These are phyloP conservation scores for Chymomyza procnemis DNA, from an alignment of 2,888 invertebrate species.

Conservation along the genomic window DNA sequence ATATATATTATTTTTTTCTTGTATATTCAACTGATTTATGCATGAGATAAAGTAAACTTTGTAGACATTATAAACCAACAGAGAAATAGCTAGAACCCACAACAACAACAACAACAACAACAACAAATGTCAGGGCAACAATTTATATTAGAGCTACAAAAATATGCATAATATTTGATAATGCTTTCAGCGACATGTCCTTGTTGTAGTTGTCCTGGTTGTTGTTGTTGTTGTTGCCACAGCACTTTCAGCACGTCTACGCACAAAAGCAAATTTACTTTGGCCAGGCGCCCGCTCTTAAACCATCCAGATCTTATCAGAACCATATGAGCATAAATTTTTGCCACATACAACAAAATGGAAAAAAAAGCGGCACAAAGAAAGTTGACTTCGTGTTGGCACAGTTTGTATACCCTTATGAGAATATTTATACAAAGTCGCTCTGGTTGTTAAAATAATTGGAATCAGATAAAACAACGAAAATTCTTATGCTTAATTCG, in stretches of 20 bases:
- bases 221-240: constrained; percentile 16
- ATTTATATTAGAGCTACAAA: constrained; percentile 59
- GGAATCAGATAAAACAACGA: too few species aligned
- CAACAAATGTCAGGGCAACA: constrained; percentile 23
- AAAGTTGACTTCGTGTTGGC: constrained; percentile 25
- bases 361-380: constrained; percentile 45
- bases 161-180: constrained; percentile 73
- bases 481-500: too few species aligned
- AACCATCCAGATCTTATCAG: constrained; percentile 62
- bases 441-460: too few species aligned
- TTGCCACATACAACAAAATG: constrained; percentile 16
- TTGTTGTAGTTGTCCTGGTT: constrained; percentile 32
- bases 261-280: constrained; percentile 47
- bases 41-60: constrained; percentile 70
- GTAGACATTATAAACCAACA: constrained; percentile 58
- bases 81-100: background rate
- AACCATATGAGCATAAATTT: constrained; percentile 70
- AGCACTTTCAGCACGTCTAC: constrained; percentile 60
- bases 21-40: constrained; percentile 68
- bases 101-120: constrained; percentile 28
- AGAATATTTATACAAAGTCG: too few species aligned
- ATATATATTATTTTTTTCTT: constrained; percentile 28
- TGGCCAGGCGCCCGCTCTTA: constrained; percentile 34
- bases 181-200: constrained; percentile 69
- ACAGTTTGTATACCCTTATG: background rate